These are phyloP conservation scores for Forbesichthys agassizii DNA, from an alignment of 2,113 vertebrate genomes.

Conservation along the genomic window DNA sequence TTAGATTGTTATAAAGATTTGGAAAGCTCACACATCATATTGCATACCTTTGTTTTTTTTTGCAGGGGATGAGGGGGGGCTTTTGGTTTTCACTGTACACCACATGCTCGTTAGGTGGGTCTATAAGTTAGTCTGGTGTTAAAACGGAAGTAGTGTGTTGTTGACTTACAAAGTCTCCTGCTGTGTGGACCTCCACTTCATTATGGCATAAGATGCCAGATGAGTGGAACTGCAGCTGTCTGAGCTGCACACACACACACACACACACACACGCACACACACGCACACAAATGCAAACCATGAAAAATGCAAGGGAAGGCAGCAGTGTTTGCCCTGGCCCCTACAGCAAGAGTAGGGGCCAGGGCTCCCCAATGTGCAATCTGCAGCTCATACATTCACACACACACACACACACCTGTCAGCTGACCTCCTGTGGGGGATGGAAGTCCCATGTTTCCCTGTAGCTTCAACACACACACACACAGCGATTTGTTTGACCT, in stretches of 20 bases:
- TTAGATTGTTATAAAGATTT: constrained; percentile 41
- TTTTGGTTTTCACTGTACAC: constrained; percentile 12
- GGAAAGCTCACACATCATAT: constrained; percentile 35
- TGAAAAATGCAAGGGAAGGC: constrained; percentile 62
- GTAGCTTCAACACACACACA: constrained; percentile 17
- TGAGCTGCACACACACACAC: constrained; percentile 12
- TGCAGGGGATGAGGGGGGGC: neutral
- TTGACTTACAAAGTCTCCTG: constrained; percentile 56
- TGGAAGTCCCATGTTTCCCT: constrained; percentile 26
- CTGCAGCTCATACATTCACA: constrained; percentile 49
- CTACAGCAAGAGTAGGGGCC: constrained; percentile 43
- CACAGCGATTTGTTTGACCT: constrained; percentile 29
- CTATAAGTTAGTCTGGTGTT: constrained; percentile 31
- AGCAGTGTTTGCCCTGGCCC: too few species aligned
- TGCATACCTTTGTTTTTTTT: constrained; percentile 20
- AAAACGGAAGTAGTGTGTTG: constrained; percentile 51
- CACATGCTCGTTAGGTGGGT: constrained; percentile 25
- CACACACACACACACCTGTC: constrained; percentile 50
- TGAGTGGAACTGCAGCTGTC: constrained; percentile 77
- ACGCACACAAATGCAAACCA: constrained; percentile 36
- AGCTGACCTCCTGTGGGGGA: constrained; percentile 44
- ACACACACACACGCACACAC: constrained; percentile 34
- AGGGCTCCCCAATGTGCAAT: constrained; percentile 51
- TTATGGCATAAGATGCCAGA: constrained; percentile 69
- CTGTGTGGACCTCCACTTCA: constrained; percentile 68